A percentile compares a stretch with the other conserved stretches of the same genome.
These are phyloP conservation scores for Tipula lateralis DNA, from an alignment of 2,888 invertebrate genomes.

Conservation along the genomic window DNA sequence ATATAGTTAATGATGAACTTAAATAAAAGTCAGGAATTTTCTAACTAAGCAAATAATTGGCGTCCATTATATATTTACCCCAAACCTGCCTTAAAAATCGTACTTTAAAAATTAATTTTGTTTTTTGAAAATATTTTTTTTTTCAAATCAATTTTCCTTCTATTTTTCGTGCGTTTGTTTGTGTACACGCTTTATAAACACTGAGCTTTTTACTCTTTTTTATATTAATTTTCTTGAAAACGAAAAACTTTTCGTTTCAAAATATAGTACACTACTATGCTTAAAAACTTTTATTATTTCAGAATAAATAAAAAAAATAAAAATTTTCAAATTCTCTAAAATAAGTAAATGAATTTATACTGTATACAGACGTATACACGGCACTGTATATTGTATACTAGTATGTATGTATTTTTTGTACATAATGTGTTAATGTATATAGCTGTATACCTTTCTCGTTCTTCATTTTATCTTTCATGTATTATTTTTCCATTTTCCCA, in stretches of 20 bases:
- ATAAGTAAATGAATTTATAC: not conserved
- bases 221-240: not conserved
- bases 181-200: not conserved
- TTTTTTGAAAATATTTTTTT: not conserved
- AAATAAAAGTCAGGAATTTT: not conserved
- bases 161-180: not conserved
- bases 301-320: not conserved
- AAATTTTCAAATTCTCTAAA: not conserved
- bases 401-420: not conserved
- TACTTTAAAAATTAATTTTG: not conserved
- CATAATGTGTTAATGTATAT: not conserved
- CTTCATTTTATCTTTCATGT: conserved; percentile 1
- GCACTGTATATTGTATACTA: not conserved
- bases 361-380: not conserved
- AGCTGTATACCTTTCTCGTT: not conserved
- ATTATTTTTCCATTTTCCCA: not conserved
- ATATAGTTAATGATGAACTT: not conserved
- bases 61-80: not conserved
- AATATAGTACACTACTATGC: not conserved
- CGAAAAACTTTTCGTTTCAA: not conserved
- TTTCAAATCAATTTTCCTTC: not conserved
- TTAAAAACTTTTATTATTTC: conserved; percentile 3
- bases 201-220: not conserved
- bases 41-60: not conserved
- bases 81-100: not conserved